Base-by-base conservation (phyloP, 2,113 vertebrate species). In the Cinclus mexicanus region DNA sequence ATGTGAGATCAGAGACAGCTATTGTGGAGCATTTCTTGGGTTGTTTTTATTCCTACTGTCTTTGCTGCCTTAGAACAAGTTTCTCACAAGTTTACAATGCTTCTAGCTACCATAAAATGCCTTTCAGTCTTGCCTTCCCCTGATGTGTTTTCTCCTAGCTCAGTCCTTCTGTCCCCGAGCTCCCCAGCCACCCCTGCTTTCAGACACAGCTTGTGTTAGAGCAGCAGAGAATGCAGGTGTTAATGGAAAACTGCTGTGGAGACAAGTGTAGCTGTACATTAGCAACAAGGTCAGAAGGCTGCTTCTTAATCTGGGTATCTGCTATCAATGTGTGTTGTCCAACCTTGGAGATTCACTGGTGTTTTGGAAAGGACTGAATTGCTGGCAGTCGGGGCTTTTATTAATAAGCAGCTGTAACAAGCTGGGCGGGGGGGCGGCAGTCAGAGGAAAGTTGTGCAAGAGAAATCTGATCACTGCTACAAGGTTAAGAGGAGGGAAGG, bases 221-320 rank as follows among this genome's bases (percentile, higher is more conserved):
- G n/a, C n/a, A 35, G 35, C 1, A 0, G 75, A 52, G 85, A 65
- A 29, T 49, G 79, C 90, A 90, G 83, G 68, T 88, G 72, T 21
- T 83, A 9, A 16, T 71, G 75, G 90, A 80, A 82, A 87, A 74
- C 35, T 67, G 92, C 93, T 91, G 77, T 28, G 78, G 63, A 47
- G 64, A 86, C 79, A 53, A 80, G 79, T 1, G 50, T 49, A 21
- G 71, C 80, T 80, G 76, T 52, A 69, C 44, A 0, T 65, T 63
- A 56, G 76, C 52, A 68, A 28, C 90, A 87, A 95, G 90, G 92
- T 94, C 95, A 90, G 85, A 33, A 90, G 71, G 10, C 79, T 44
- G 75, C 11, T 52, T 52, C 68, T 57, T 93, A 83, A 93, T 94
- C 90, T 81, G 0, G 9, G 79, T 42, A 95, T 93, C 64, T 90